phyloP scores from a whole-genome alignment of 2,113 vertebrate genomes.

The Illadopsis cleaveri region DNA sequence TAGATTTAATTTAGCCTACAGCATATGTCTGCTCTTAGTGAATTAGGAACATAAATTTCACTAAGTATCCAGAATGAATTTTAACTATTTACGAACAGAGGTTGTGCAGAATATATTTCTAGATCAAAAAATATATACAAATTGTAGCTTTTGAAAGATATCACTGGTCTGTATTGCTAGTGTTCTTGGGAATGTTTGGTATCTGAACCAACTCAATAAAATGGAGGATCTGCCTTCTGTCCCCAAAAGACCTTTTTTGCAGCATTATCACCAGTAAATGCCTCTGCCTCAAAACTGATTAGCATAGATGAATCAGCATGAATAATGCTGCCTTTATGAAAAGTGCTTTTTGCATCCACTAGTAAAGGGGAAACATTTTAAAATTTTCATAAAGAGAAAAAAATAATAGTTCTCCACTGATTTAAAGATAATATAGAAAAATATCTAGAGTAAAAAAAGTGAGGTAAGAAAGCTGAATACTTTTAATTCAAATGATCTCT shows the following conservation, averaged over 20 bases:
- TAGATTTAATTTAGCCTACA: background rate
- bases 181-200: background rate
- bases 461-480: background rate
- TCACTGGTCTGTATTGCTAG: background rate
- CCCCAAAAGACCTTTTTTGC: background rate
- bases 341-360: background rate
- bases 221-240: background rate
- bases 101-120: background rate
- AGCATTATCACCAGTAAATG: background rate
- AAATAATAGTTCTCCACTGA: background rate
- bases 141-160: background rate
- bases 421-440: background rate
- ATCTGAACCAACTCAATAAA: background rate
- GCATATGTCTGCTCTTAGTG: background rate
- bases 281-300: background rate
- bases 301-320: background rate
- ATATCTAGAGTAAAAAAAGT: background rate
- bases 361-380: background rate
- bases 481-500: background rate
- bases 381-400: background rate
- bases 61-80: background rate
- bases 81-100: background rate
- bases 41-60: background rate
- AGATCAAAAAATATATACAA: background rate
- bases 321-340: background rate